These are phyloP conservation scores for Drosophila percnosoma DNA, from an alignment of 2,888 invertebrate species.

Conservation along the genomic window DNA sequence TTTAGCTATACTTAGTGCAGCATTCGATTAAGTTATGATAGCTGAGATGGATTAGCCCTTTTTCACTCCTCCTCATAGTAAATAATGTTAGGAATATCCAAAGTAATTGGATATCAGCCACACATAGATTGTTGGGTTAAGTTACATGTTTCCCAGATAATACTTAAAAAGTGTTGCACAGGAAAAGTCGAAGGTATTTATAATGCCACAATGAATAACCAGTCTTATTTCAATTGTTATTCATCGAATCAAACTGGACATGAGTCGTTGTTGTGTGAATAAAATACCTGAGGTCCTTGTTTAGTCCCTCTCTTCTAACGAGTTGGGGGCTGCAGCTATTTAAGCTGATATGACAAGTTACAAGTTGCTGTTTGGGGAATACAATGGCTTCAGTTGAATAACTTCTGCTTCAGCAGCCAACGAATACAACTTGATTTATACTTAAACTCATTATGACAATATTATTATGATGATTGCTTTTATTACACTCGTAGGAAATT, in stretches of 20 bases:
- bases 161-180: not conserved
- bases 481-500: conserved; percentile 11
- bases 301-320: not conserved
- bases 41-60: not conserved
- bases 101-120: too few relatives aligned
- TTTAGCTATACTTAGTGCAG: not conserved
- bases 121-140: not conserved
- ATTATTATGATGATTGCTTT: conserved; percentile 37
- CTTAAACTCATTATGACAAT: conserved; percentile 44
- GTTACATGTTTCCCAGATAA: not conserved
- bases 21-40: not conserved
- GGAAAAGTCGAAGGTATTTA: not conserved
- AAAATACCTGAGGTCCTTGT: not conserved
- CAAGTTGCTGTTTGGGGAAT: conserved; percentile 6
- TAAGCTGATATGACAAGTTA: conserved; percentile 4
- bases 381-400: not conserved
- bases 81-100: not conserved
- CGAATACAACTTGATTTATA: conserved; percentile 28
- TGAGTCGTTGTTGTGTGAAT: not conserved
- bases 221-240: not conserved
- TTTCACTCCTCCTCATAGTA: not conserved
- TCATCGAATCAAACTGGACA: not conserved
- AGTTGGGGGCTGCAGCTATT: not conserved
- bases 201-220: not conserved
- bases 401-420: not conserved